Conservation (phyloP, 2,113 vertebrate species). For the Menidia beryllina region DNA sequence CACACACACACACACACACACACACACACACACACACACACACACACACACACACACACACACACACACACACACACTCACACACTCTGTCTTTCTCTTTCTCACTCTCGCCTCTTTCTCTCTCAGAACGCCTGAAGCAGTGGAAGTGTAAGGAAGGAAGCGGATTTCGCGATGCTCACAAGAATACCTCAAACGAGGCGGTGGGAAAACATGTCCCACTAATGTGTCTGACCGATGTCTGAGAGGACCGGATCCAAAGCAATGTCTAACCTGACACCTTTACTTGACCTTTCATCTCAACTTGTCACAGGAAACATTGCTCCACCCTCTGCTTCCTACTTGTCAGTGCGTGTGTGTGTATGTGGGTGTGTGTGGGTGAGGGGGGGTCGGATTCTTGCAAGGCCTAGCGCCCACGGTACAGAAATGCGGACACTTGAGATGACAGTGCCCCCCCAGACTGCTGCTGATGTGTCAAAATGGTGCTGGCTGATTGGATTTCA, state of each 20-base stretch:
- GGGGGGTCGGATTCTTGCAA: no score
- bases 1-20: conserved; percentile 21
- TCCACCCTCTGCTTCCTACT: conserved; percentile 45
- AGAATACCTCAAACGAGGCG: conserved; percentile 73
- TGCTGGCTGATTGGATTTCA: conserved; percentile 68
- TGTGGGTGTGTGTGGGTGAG: conserved; percentile 38
- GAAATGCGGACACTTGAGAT: conserved; percentile 72
- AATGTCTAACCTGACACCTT: conserved; percentile 66
- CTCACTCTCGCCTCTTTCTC: conserved; percentile 55
- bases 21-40: no score
- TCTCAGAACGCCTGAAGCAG: conserved; percentile 67
- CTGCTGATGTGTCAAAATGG: conserved; percentile 74
- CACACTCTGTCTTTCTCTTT: conserved; percentile 38
- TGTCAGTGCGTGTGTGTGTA: conserved; percentile 15
- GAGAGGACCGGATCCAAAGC: conserved; percentile 59
- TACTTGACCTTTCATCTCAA: conserved; percentile 74
- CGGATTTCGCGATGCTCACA: conserved; percentile 73
- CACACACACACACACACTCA: conserved; percentile 7
- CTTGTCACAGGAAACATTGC: conserved; percentile 63
- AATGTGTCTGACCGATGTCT: conserved; percentile 63
- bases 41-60: no score
- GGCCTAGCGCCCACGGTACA: conserved; percentile 38
- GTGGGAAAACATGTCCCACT: conserved; percentile 70
- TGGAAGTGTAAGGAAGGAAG: conserved; percentile 70
- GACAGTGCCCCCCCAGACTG: conserved; percentile 52